Evolutionary conservation across 1,140 invertebrate genomes (phyloP).

Genomic region (Bombus waltoni): DNA sequence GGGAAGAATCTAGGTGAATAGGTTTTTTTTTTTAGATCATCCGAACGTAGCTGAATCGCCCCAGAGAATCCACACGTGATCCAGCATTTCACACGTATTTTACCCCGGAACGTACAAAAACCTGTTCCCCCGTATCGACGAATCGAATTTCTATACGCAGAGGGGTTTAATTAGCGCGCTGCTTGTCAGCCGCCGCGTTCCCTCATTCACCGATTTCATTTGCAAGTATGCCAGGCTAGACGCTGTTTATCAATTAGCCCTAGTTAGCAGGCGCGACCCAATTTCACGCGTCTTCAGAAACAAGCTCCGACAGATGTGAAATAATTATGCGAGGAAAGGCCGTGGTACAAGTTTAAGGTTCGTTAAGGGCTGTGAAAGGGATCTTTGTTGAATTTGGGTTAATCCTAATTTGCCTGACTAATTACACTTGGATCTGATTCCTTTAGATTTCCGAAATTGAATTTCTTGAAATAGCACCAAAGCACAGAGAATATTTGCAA

Average conservation of each 20-base stretch:
- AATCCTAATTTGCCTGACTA: not conserved
- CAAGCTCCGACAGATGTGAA: not conserved
- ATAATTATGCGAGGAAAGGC: constrained; percentile 33
- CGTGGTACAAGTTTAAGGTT: not conserved
- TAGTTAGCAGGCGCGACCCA: constrained; percentile 51
- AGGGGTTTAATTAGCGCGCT: constrained; percentile 37
- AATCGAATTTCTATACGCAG: constrained; percentile 44
- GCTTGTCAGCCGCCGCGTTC: constrained; percentile 22
- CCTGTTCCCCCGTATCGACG: constrained; percentile 17
- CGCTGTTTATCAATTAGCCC: constrained; percentile 66
- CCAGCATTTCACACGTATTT: constrained; percentile 11
- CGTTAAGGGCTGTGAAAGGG: constrained; percentile 15
- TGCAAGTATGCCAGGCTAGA: constrained; percentile 26
- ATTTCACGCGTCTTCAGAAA: constrained; percentile 48
- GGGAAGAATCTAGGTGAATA: not conserved
- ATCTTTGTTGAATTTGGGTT: not conserved
- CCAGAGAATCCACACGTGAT: not conserved
- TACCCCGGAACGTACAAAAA: constrained; percentile 12
- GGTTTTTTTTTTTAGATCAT: not conserved
- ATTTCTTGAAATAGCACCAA: not conserved
- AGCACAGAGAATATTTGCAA: not conserved
- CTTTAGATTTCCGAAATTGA: not conserved
- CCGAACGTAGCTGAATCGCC: not conserved
- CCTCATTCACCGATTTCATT: constrained; percentile 36
- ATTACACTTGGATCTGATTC: not conserved